A percentile compares a stretch with the other conserved stretches of the same genome.
These are phyloP conservation scores for Meriones psammophilus DNA, from an alignment of 2,797 vertebrate species.

Conservation along the genomic window DNA sequence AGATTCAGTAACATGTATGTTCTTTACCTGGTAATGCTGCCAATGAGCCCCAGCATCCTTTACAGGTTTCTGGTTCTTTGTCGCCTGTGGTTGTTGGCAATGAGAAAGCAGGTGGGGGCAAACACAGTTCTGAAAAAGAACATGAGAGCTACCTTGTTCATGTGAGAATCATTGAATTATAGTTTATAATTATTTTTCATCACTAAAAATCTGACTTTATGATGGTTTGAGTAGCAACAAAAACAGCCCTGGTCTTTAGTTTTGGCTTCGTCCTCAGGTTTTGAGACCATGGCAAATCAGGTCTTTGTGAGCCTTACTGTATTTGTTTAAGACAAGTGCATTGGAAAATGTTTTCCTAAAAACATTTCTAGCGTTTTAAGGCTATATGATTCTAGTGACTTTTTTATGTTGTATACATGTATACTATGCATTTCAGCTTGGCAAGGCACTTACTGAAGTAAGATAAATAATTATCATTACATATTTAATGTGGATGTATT, in stretches of 20 bases:
- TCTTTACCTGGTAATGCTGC: not conserved
- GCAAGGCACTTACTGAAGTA: conserved; percentile 83
- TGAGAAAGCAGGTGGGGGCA: not conserved
- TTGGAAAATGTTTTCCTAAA: conserved; percentile 48
- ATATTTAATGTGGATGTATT: conserved; percentile 83
- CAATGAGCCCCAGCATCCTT: not conserved
- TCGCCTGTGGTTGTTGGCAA: not conserved
- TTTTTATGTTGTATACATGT: conserved; percentile 77
- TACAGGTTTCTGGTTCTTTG: not conserved
- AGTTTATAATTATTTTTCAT: conserved; percentile 14
- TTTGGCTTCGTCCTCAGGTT: conserved; percentile 28
- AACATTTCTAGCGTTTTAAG: conserved; percentile 54
- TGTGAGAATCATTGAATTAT: conserved; percentile 23
- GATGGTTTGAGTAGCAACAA: conserved; percentile 57
- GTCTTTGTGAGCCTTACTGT: not conserved
- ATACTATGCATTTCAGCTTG: conserved; percentile 74
- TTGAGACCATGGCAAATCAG: not conserved
- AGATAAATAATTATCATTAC: conserved; percentile 87
- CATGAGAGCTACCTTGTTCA: not conserved
- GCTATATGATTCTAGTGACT: conserved; percentile 77
- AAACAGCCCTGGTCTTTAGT: conserved; percentile 41
- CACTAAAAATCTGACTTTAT: conserved; percentile 43
- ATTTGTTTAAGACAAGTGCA: conserved; percentile 59
- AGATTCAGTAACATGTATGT: not conserved
- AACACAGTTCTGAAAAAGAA: not conserved